Evolutionary conservation across 1,140 invertebrate genomes (phyloP).

Genomic region (Penaeus indicus): DNA sequence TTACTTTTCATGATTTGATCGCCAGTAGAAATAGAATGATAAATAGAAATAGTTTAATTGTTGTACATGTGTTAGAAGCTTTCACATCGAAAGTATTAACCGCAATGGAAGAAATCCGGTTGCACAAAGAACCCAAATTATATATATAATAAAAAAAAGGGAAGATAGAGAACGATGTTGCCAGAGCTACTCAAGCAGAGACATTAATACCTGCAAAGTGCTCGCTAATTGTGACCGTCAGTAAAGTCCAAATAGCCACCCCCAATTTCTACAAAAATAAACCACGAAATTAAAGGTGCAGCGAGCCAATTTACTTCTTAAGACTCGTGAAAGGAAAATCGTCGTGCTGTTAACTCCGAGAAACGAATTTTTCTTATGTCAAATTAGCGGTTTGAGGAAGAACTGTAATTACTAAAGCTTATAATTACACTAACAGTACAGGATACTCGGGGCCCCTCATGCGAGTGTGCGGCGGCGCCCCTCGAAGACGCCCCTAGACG

Average conservation of each 20-base stretch:
- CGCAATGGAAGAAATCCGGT: too few species aligned
- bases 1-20: background rate
- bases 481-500: too few species aligned
- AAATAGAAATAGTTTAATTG: too few species aligned
- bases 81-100: too few species aligned
- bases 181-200: too few species aligned
- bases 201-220: too few species aligned
- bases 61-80: too few species aligned
- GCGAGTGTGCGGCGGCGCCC: too few species aligned
- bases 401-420: slow-evolving; percentile 27
- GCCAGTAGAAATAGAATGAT: background rate
- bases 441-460: background rate
- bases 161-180: too few species aligned
- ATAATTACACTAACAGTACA: slow-evolving; percentile 27
- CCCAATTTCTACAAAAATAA: slow-evolving; percentile 12
- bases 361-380: slow-evolving; percentile 21
- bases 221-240: slow-evolving; percentile 1
- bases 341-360: background rate
- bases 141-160: too few species aligned
- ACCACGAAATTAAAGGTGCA: background rate
- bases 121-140: too few species aligned
- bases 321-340: slow-evolving; percentile 3
- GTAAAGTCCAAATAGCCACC: slow-evolving; percentile 14
- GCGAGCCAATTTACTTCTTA: background rate
- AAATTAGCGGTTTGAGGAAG: slow-evolving; percentile 21